These are phyloP conservation scores for Borostomias antarcticus DNA, from an alignment of 2,797 vertebrate species.

Conservation along the genomic window DNA sequence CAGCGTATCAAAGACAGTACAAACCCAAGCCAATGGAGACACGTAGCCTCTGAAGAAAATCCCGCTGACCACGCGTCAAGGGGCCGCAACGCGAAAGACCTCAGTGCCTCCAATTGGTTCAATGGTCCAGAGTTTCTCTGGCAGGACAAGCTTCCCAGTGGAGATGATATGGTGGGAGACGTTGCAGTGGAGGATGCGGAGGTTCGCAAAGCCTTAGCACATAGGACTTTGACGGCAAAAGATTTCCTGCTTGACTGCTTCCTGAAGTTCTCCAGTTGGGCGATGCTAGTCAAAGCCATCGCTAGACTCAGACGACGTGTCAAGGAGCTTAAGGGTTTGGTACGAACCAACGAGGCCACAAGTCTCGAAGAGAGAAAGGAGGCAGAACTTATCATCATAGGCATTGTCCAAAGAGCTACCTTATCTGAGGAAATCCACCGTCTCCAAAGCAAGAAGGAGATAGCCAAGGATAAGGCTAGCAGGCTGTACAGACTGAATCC, in stretches of 20 bases:
- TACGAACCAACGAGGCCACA: conserved; percentile 32
- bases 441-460: conserved; percentile 10
- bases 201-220: not conserved
- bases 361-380: conserved; percentile 32
- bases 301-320: not conserved
- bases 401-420: conserved; percentile 1
- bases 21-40: conserved; percentile 11
- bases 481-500: conserved; percentile 20
- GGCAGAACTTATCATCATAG: conserved; percentile 25
- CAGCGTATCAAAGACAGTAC: conserved; percentile 11
- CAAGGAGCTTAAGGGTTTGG: not conserved
- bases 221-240: not conserved
- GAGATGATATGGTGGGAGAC: conserved; percentile 9
- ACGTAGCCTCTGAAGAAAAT: not conserved
- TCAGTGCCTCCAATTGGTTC: conserved; percentile 21
- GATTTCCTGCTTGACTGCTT: conserved; percentile 5
- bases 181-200: conserved; percentile 3
- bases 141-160: not conserved
- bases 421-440: conserved; percentile 36
- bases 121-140: conserved; percentile 25
- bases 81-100: conserved; percentile 2
- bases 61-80: conserved; percentile 10
- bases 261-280: conserved; percentile 17
- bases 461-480: not conserved
- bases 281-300: too few species aligned